phyloP scores from a whole-genome alignment of 2,888 invertebrate genomes.

The Aphodius granarius region DNA sequence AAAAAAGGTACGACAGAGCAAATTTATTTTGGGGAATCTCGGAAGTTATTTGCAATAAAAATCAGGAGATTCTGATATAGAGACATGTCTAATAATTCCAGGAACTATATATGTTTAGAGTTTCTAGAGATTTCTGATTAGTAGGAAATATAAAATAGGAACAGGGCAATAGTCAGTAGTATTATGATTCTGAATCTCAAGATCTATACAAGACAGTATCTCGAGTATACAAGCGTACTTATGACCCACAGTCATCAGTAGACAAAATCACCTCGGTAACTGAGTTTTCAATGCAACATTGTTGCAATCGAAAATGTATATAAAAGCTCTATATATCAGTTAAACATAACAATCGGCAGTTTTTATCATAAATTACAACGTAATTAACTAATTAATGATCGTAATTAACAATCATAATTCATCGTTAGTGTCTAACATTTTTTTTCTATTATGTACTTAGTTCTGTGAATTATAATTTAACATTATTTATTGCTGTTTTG shows the following conservation, averaged over 20 bases:
- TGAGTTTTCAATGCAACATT: background rate
- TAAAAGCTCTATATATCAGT: no score
- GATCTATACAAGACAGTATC: background rate
- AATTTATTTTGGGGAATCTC: background rate
- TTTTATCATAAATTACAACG: no score
- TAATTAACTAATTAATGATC: no score
- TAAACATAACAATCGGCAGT: no score
- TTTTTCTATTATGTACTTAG: no score
- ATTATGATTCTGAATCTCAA: background rate
- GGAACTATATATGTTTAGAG: background rate
- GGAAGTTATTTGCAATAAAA: background rate
- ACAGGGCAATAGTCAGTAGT: background rate
- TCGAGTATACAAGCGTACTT: background rate
- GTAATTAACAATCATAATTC: no score
- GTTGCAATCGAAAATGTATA: background rate
- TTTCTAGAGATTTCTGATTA: background rate
- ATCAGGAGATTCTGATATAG: background rate
- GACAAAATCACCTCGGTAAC: background rate
- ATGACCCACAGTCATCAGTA: background rate
- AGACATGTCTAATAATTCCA: background rate
- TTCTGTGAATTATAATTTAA: no score
- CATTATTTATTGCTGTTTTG: no score
- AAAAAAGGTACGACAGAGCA: background rate
- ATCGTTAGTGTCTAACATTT: no score
- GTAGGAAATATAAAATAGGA: background rate